Percentiles rank a stretch among this genome's conserved stretches.
Conservation (phyloP, 2,888 invertebrate genomes). For the Macrophya alboannulata region DNA sequence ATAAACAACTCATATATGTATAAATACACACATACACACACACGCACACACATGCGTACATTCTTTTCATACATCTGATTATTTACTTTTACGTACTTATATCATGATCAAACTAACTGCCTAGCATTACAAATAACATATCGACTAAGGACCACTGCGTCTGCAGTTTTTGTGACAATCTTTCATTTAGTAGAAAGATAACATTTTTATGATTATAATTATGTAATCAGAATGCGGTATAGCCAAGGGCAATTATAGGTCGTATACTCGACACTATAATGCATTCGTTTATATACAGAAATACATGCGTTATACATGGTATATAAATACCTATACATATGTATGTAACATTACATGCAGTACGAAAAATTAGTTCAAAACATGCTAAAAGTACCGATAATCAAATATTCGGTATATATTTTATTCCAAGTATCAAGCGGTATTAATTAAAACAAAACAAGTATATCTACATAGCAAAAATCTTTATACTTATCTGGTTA, state of each 20-base stretch:
- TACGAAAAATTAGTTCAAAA: background rate
- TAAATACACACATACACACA: background rate
- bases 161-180: background rate
- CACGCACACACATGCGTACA: too few species aligned
- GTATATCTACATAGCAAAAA: background rate
- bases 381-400: background rate
- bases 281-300: background rate
- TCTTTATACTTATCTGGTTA: background rate
- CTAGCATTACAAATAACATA: background rate
- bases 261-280: background rate
- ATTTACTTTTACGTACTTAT: conserved; percentile 5
- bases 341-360: too few species aligned
- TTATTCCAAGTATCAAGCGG: too few species aligned
- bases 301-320: background rate
- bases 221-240: background rate
- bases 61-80: background rate
- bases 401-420: background rate
- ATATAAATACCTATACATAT: background rate
- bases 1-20: background rate
- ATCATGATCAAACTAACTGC: conserved; percentile 7
- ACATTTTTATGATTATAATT: conserved; percentile 15
- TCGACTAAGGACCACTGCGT: background rate
- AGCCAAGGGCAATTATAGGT: conserved; percentile 39
- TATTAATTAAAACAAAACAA: background rate
- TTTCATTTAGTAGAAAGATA: background rate